These are phyloP conservation scores for Noctilio leporinus DNA, from an alignment of 2,113 vertebrate species.

Conservation along the genomic window DNA sequence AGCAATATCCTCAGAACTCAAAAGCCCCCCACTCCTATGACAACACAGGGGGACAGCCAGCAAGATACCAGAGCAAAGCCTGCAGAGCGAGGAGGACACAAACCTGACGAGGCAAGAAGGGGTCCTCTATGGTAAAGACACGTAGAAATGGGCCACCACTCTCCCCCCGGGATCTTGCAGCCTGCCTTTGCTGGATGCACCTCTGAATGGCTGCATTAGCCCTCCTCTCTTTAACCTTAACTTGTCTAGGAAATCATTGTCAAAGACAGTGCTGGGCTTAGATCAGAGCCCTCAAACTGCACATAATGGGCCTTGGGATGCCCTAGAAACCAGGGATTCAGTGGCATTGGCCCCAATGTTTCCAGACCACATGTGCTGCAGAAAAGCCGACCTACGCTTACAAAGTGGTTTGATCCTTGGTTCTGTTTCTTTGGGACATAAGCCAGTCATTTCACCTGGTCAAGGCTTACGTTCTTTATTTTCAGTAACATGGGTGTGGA, in stretches of 20 bases:
- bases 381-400: not conserved
- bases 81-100: not conserved
- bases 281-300: too few species aligned
- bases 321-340: not conserved
- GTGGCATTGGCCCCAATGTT: fast-evolving
- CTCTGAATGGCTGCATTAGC: not conserved
- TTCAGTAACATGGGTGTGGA: not conserved
- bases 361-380: fast-evolving
- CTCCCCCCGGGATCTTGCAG: too few species aligned
- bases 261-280: too few species aligned
- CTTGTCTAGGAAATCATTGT: not conserved
- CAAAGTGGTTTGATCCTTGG: not conserved
- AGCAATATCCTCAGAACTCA: not conserved
- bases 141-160: fast-evolving
- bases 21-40: not conserved
- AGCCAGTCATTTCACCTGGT: not conserved
- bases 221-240: not conserved
- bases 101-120: not conserved
- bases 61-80: not conserved
- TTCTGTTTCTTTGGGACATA: not conserved
- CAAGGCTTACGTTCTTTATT: not conserved
- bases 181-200: not conserved
- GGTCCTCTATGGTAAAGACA: not conserved
- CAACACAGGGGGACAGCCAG: fast-evolving
- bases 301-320: fast-evolving